phyloP scores from a whole-genome alignment of 2,797 vertebrate species.

The Erpetoichthys calabaricus region DNA sequence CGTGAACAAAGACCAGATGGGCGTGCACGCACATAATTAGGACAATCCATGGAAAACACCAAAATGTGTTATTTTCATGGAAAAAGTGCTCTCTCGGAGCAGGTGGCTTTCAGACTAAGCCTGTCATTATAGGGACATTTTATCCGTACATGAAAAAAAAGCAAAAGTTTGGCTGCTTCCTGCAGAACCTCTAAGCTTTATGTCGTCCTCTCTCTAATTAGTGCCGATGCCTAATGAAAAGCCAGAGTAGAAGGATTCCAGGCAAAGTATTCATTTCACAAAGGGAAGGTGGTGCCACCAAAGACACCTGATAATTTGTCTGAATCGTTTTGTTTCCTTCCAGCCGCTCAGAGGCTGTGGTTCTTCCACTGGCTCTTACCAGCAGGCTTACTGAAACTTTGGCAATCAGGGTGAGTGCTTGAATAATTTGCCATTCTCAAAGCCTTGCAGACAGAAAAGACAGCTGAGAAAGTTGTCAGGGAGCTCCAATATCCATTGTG shows the following conservation, averaged over 20 bases:
- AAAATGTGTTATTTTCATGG: not conserved
- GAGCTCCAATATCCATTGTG: too few relatives aligned
- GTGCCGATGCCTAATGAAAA: constrained; percentile 1
- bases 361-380: not conserved
- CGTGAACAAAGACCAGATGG: too few relatives aligned
- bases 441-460: too few relatives aligned
- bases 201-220: constrained; percentile 1
- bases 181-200: not conserved
- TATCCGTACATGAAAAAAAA: not conserved
- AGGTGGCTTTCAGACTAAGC: not conserved
- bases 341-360: not conserved
- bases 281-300: not conserved
- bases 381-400: too few relatives aligned
- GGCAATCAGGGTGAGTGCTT: too few relatives aligned
- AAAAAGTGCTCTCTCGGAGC: not conserved
- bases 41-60: not conserved
- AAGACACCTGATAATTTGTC: not conserved
- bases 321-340: not conserved
- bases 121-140: constrained; percentile 1
- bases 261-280: not conserved
- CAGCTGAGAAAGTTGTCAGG: too few relatives aligned
- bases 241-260: not conserved
- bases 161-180: constrained; percentile 2
- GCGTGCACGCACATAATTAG: not conserved
- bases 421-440: too few relatives aligned